phyloP scores from a whole-genome alignment of 1,140 invertebrate genomes.

The Drosophila truncata region DNA sequence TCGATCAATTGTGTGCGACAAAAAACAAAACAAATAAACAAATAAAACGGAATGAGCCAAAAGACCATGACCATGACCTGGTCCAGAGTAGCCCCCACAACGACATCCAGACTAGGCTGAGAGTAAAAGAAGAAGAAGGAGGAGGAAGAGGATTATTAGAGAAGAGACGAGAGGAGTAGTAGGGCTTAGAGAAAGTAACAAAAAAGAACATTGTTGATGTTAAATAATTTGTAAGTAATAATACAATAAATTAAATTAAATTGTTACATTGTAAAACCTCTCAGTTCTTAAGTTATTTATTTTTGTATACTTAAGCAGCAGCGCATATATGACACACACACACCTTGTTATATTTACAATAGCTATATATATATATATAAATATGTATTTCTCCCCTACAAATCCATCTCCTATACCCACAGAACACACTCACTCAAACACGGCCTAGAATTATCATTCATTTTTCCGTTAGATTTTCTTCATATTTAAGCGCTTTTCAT shows the following conservation, averaged over 20 bases:
- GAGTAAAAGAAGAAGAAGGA: slow-evolving; percentile 6
- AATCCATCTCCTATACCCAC: slow-evolving; percentile 8
- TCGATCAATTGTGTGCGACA: slow-evolving; percentile 53
- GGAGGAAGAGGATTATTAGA: slow-evolving; percentile 4
- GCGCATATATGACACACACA: slow-evolving; percentile 64
- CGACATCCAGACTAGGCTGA: slow-evolving; percentile 12
- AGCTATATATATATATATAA: slow-evolving; percentile 11
- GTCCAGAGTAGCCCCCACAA: background rate
- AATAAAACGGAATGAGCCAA: slow-evolving; percentile 29
- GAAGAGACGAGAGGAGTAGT: slow-evolving; percentile 17
- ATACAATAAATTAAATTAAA: slow-evolving; percentile 73
- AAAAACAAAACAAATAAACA: slow-evolving; percentile 40
- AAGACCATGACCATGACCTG: slow-evolving; percentile 14
- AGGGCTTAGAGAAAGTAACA: slow-evolving; percentile 49
- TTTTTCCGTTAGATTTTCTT: slow-evolving; percentile 2
- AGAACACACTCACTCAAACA: slow-evolving; percentile 11
- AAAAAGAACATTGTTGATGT: slow-evolving; percentile 78
- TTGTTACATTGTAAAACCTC: slow-evolving; percentile 79
- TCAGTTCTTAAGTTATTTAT: slow-evolving; percentile 83
- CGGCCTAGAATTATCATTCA: slow-evolving; percentile 17
- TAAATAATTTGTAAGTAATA: slow-evolving; percentile 77
- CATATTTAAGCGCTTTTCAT: slow-evolving; percentile 17
- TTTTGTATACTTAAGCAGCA: slow-evolving; percentile 80
- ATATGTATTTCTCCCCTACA: slow-evolving; percentile 1
- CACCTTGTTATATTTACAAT: slow-evolving; percentile 76